Evolutionary conservation across 1,140 invertebrate genomes (phyloP), one percentile per base, ranked within the genome.

Genomic region (Drosophila pseudoananassae): DNA sequence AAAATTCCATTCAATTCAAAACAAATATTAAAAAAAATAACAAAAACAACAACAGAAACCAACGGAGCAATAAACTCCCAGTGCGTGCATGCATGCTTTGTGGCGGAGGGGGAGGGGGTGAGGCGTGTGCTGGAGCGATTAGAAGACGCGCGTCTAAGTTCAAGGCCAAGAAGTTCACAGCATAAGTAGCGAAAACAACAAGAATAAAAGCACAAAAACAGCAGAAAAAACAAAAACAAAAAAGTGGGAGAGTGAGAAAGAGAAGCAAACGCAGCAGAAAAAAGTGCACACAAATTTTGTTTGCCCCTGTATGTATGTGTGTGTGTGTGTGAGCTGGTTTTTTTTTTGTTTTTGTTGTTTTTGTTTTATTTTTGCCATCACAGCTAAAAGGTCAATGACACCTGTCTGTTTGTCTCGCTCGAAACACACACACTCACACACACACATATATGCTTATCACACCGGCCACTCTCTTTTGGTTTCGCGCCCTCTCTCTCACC

Each of bases 341-440:
- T 84, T 53, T 58, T 68, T 31, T 55, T 68, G 33, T 61, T 56
- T 29, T 61, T 31, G 29, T 63, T 51, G 73, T 59, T 68, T 45
- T 56, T 55, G 33, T 57, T 61, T 57, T 61, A 55, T 51, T 77
- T 81, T 68, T 80, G 79, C 73, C 73, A 74, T 80, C 81, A 63
- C 59, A 52, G 77, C 77, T 65, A 78, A 83, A 88, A 82, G 83
- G 83, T 88, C 83, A 88, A 83, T 88, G 83, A 88, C 83, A 88
- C 83, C 83, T 88, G 83, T 64, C 78, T 79, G 75, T 82, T 87
- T 87, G 83, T 78, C 56, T 88, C 78, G 70, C 74, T 80, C 60
- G 68, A 36, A 36, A 58, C 70, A 57, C 65, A 51, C 59, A 47
- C 47, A 36, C 36, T 57, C 51, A 49, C 36, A 47, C 54, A 12